Base-by-base conservation (phyloP, 1,140 invertebrate genomes). In the Coenobita brevimanus region DNA sequence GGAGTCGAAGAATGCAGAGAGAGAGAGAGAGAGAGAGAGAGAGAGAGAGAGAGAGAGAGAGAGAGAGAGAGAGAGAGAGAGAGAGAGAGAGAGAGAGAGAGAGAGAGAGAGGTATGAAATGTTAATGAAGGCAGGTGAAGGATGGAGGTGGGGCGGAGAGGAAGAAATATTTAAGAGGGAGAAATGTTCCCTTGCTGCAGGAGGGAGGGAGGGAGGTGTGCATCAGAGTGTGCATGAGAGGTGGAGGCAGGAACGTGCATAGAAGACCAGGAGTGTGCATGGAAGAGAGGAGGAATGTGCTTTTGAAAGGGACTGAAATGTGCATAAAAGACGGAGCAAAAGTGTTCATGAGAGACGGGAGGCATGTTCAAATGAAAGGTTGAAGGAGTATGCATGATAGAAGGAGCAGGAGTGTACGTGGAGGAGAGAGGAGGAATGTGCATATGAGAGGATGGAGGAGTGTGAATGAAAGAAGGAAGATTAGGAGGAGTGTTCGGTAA, bases 151-250 rank as follows among this genome's bases (percentile, higher is more conserved):
- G n/a, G 17, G 17, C 46, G 6, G 6, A 50, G 46, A 50, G 17
- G 46, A 8, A 17, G 17, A 50, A 50, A 6, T 50, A 6, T 6
- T 8, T 50, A 6, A 6, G 6, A 6, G 46, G 17, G 46, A 17
- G 6, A 50, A 17, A 8, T 50, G 6, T 17, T 50, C 17, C 46
- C 6, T 50, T 50, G 46, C 46, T 76, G 24, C 57, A 2, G 13
- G 17, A 60, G 27, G 21, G 21, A n/a, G 57, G 30, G 36, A 60
- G 57, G 36, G 57, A 57, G 24, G 36, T 60, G 36, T 30, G 36
- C 60, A 80, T n/a, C n/a, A 27, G 60, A 57, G 60, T 60, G 60
- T 60, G 62, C 62, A 81, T 81, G n/a, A n/a, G n/a, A n/a, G n/a
- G n/a, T n/a, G n/a, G n/a, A 80, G 3, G 13, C 21, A 60, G 27